These are phyloP conservation scores for Larimichthys polyactis DNA, from an alignment of 2,113 vertebrate species.

Conservation along the genomic window DNA sequence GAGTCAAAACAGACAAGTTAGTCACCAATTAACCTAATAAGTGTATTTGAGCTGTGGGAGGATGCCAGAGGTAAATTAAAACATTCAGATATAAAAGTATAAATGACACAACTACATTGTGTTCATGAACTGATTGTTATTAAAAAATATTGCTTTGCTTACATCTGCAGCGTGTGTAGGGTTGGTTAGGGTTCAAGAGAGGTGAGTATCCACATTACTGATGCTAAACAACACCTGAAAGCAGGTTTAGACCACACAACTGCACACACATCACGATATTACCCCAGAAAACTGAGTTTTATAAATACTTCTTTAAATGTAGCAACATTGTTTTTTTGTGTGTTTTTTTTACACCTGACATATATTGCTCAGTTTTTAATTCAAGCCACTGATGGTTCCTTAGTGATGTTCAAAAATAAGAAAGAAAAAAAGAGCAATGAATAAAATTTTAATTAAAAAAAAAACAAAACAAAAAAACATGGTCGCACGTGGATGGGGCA, in stretches of 20 bases:
- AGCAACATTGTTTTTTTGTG: neutral
- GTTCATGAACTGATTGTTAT: neutral
- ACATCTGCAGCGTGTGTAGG: constrained; percentile 11
- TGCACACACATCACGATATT: neutral
- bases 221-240: constrained; percentile 11
- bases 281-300: neutral
- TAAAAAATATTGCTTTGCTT: neutral
- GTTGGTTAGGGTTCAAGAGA: neutral
- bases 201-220: neutral
- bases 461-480: too few species aligned
- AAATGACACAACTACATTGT: neutral
- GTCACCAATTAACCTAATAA: too few species aligned
- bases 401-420: neutral
- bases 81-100: neutral
- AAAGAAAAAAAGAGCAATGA: neutral
- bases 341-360: neutral
- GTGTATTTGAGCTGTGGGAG: too few species aligned
- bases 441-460: neutral
- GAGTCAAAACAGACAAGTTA: neutral
- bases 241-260: neutral
- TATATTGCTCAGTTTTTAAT: neutral
- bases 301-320: neutral
- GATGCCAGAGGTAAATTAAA: neutral
- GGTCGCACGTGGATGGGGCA: constrained; percentile 26
- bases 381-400: neutral